phyloP scores from a whole-genome alignment of 2,888 invertebrate species.

The Drosophila seclusa region DNA sequence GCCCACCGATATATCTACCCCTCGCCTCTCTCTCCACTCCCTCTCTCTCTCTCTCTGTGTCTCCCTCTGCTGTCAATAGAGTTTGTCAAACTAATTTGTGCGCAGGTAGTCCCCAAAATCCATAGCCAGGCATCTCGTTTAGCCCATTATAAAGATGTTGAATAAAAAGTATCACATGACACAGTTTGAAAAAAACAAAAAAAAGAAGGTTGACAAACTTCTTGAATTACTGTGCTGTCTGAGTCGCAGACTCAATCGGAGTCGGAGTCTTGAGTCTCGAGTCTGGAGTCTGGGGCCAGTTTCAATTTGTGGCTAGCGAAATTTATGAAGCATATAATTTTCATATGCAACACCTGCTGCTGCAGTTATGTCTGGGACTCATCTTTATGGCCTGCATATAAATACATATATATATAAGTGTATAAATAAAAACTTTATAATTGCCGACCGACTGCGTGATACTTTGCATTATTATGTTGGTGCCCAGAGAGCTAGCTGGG shows the following conservation, averaged over 20 bases:
- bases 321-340: slow-evolving; percentile 82
- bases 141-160: slow-evolving; percentile 69
- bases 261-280: slow-evolving; percentile 19
- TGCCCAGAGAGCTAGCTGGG: not conserved
- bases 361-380: slow-evolving; percentile 62
- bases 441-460: slow-evolving; percentile 73
- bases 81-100: slow-evolving; percentile 79
- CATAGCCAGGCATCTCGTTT: slow-evolving; percentile 27
- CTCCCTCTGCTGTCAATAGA: slow-evolving; percentile 29
- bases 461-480: slow-evolving; percentile 67
- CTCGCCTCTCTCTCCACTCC: not conserved
- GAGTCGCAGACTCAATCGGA: slow-evolving; percentile 37
- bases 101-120: slow-evolving; percentile 62
- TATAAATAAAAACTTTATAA: slow-evolving; percentile 78
- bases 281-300: slow-evolving; percentile 46
- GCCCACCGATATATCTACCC: slow-evolving; percentile 33
- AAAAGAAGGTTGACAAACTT: slow-evolving; percentile 75
- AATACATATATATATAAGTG: not conserved
- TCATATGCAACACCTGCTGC: slow-evolving; percentile 80
- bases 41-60: not conserved
- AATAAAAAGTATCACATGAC: slow-evolving; percentile 75
- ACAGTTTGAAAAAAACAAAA: slow-evolving; percentile 44
- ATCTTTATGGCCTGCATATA: slow-evolving; percentile 38
- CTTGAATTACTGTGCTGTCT: slow-evolving; percentile 64
- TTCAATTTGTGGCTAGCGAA: slow-evolving; percentile 66